Conservation (phyloP, 1,140 invertebrate genomes). For the Polyergus mexicanus region DNA sequence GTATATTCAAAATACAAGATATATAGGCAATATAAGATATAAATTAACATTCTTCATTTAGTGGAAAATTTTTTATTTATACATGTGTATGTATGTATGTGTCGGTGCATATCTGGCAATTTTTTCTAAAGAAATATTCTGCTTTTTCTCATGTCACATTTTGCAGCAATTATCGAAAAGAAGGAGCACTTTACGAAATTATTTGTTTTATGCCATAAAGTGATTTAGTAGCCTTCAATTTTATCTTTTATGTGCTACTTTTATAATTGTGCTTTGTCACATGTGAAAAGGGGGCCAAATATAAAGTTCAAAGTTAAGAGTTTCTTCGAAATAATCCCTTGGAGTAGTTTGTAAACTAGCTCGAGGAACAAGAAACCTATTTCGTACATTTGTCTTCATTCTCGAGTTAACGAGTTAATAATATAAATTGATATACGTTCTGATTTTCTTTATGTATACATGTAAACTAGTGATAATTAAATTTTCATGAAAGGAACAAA, state of each 20-base stretch:
- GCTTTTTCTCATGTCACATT: background rate
- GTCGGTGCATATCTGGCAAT: background rate
- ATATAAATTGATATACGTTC: background rate
- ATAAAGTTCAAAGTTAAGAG: background rate
- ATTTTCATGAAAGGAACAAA: background rate
- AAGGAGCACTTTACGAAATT: conserved; percentile 7
- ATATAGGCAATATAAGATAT: background rate
- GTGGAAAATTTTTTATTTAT: background rate
- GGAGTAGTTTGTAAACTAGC: background rate
- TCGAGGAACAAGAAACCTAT: background rate
- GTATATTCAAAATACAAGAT: background rate
- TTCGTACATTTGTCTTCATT: conserved; percentile 11
- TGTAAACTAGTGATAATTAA: background rate
- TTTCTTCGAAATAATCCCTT: background rate
- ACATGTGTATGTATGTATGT: background rate
- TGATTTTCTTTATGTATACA: background rate
- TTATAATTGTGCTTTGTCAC: background rate
- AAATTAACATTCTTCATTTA: background rate
- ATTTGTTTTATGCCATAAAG: conserved; percentile 1
- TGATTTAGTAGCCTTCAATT: background rate
- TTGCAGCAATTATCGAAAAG: background rate
- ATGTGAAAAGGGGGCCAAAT: background rate
- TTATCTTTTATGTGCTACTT: background rate
- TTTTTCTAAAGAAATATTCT: background rate
- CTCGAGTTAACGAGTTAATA: too few relatives aligned